phyloP scores from a whole-genome alignment of 2,797 vertebrate genomes.

The Semotilus atromaculatus region DNA sequence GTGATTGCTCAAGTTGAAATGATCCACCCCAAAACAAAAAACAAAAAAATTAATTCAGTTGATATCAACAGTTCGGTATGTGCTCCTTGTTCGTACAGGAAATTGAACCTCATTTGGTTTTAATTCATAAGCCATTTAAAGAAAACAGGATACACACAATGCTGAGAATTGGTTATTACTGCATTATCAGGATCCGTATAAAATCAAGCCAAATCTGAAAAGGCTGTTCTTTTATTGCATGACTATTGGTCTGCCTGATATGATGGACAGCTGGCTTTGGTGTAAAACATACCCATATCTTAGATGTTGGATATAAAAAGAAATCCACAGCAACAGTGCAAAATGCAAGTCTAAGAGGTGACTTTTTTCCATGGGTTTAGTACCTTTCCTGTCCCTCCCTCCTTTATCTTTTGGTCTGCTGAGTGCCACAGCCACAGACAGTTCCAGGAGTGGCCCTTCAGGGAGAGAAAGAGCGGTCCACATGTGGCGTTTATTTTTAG shows the following conservation, averaged over 20 bases:
- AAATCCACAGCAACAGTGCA: constrained; percentile 23
- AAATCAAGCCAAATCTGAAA: constrained; percentile 5
- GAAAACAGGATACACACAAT: constrained; percentile 24
- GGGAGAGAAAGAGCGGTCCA: constrained; percentile 56
- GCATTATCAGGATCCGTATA: constrained; percentile 19
- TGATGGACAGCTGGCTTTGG: constrained; percentile 21
- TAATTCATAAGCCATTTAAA: constrained; percentile 46
- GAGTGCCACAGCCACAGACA: constrained; percentile 52
- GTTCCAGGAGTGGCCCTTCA: constrained; percentile 57
- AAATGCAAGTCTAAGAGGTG: constrained; percentile 12
- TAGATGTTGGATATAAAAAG: neutral
- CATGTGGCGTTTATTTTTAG: constrained; percentile 66
- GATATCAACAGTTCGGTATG: constrained; percentile 56
- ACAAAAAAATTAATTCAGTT: constrained; percentile 43
- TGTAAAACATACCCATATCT: neutral
- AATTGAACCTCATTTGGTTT: constrained; percentile 46
- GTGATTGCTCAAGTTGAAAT: constrained; percentile 35
- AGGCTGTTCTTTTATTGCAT: constrained; percentile 1
- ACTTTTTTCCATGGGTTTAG: constrained; percentile 39
- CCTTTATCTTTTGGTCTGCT: constrained; percentile 56
- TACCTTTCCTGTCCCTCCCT: constrained; percentile 41
- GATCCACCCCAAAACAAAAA: constrained; percentile 44
- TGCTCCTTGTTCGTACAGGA: constrained; percentile 47
- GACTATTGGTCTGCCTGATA: constrained; percentile 21
- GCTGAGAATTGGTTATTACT: constrained; percentile 13